Evolutionary conservation across 30 jellyfish, hydroid and myxozoan species (phyloP).

Genomic region (Sanderia malayensis): DNA sequence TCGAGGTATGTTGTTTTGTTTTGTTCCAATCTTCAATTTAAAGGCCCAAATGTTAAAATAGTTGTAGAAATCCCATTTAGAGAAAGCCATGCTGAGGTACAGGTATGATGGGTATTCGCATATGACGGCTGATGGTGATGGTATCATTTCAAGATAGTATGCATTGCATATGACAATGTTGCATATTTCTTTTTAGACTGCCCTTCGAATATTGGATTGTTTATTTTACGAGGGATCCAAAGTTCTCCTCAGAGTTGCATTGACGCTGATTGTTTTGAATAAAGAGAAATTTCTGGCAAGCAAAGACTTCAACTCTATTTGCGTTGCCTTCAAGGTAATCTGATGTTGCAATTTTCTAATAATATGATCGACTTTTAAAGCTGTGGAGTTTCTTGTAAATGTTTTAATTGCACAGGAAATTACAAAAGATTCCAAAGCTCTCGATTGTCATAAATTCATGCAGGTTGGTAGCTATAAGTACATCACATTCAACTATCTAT

Average conservation of each 20-base stretch:
- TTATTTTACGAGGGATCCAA: constrained; percentile 93
- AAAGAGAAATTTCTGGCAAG: constrained; percentile 69
- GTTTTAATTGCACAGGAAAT: constrained; percentile 21
- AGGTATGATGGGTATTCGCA: no score
- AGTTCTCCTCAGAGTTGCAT: constrained; percentile 82
- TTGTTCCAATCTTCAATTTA: not conserved
- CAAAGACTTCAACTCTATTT: constrained; percentile 62
- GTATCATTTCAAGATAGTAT: no score
- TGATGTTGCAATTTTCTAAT: not conserved
- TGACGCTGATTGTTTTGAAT: constrained; percentile 63
- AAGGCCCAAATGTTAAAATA: no score
- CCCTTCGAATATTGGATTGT: constrained; percentile 91
- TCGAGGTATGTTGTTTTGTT: constrained; percentile 64
- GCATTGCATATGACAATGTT: no score
- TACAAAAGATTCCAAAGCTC: constrained; percentile 11
- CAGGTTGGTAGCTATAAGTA: no score
- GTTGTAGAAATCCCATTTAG: no score
- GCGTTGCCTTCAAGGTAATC: constrained; percentile 81
- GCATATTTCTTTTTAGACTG: constrained; percentile 70
- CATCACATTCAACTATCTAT: no score
- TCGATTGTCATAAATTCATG: constrained; percentile 32
- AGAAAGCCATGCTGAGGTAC: no score
- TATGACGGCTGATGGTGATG: no score
- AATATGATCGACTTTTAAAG: not conserved
- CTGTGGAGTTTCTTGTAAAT: not conserved